A percentile compares a stretch with the other conserved stretches of the same genome.
Conservation (phyloP, 2,797 vertebrate genomes). For the Tympanoctomys barrerae region DNA sequence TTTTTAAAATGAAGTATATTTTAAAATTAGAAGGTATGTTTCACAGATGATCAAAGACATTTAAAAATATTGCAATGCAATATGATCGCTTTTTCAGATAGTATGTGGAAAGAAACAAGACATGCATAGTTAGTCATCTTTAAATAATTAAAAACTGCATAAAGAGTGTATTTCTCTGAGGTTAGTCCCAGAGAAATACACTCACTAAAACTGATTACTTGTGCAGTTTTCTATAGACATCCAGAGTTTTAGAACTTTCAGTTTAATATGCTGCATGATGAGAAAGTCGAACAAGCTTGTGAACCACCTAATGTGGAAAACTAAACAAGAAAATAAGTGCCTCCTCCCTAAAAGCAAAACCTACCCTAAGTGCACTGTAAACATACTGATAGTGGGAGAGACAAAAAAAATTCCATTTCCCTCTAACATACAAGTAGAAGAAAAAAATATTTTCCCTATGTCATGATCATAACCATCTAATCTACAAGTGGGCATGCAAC, state of each 20-base stretch:
- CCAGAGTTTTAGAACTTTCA: neutral
- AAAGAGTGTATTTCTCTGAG: no score
- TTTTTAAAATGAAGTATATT: neutral
- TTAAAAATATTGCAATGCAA: neutral
- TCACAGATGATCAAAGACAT: neutral
- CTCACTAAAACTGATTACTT: neutral
- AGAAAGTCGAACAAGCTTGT: neutral
- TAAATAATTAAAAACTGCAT: neutral
- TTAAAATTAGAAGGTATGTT: neutral
- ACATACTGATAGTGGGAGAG: fast-evolving
- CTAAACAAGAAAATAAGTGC: neutral
- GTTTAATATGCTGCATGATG: neutral
- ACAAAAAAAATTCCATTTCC: neutral
- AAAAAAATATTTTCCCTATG: neutral
- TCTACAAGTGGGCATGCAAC: neutral
- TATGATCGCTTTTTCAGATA: neutral
- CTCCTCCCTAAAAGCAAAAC: neutral
- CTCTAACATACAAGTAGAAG: neutral
- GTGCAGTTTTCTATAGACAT: neutral
- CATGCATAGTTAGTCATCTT: neutral
- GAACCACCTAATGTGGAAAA: neutral
- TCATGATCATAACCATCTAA: neutral
- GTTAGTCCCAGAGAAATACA: neutral
- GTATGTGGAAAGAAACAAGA: neutral
- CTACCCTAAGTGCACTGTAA: neutral